Percentiles rank a stretch among this genome's conserved stretches.
Conservation (phyloP, 2,113 vertebrate genomes). For the Callionymus lyra region DNA sequence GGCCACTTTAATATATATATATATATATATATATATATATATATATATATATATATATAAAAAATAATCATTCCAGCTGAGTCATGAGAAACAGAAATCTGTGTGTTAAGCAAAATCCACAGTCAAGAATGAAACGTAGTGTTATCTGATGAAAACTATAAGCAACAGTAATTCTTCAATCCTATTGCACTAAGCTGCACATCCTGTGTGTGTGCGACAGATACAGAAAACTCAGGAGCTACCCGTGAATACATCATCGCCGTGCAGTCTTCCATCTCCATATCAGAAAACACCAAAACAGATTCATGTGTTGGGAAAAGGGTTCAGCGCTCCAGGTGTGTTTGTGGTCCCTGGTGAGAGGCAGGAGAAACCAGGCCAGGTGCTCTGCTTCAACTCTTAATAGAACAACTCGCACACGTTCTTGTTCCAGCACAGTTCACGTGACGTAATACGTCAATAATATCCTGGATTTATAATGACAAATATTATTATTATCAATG, state of each 20-base stretch:
- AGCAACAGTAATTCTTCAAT: too few relatives aligned
- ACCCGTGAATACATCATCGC: neutral
- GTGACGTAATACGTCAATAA: too few relatives aligned
- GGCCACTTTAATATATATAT: too few relatives aligned
- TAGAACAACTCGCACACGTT: neutral
- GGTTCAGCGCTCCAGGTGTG: slow-evolving; percentile 1
- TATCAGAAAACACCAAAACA: slow-evolving; percentile 10
- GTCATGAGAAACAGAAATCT: slow-evolving; percentile 17
- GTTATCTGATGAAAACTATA: slow-evolving; percentile 14
- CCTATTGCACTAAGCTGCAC: too few relatives aligned
- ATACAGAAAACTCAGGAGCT: neutral
- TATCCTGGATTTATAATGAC: too few relatives aligned
- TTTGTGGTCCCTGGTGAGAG: slow-evolving; percentile 11
- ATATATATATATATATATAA: slow-evolving; percentile 9
- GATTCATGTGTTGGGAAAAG: slow-evolving; percentile 1
- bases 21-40: too few relatives aligned
- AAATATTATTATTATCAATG: too few relatives aligned
- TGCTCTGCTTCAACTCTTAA: neutral
- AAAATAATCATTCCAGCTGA: slow-evolving; percentile 13
- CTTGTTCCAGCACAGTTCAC: too few relatives aligned
- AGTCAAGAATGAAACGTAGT: slow-evolving; percentile 12
- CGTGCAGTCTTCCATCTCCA: neutral
- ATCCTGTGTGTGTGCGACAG: slow-evolving; percentile 3
- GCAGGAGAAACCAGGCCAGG: slow-evolving; percentile 36
- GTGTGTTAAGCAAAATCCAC: slow-evolving; percentile 25